Conservation (phyloP, 2,113 vertebrate genomes). For the Acanthisitta chloris region DNA sequence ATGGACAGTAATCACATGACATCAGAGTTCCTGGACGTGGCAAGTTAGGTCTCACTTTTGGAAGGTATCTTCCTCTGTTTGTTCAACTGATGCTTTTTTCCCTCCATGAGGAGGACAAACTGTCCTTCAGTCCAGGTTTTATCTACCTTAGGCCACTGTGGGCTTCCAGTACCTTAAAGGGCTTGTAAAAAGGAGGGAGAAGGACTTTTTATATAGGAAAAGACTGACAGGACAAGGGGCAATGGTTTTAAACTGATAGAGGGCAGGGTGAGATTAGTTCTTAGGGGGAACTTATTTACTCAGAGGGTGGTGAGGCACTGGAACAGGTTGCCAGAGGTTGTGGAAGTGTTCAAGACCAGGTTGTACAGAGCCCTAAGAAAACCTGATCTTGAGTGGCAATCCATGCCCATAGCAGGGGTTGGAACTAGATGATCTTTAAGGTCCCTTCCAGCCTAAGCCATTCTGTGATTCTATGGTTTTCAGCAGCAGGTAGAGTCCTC, state of each 20-base stretch:
- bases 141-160: neutral
- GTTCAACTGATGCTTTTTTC: neutral
- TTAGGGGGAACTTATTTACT: neutral
- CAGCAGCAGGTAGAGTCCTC: neutral
- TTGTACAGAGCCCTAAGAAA: neutral
- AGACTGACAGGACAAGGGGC: neutral
- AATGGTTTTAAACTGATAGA: neutral
- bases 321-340: neutral
- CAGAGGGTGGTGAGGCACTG: rapidly evolving
- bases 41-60: neutral
- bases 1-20: neutral
- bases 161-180: neutral
- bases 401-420: too few relatives aligned
- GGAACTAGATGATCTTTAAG: too few relatives aligned
- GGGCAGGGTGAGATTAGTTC: neutral
- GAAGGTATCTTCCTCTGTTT: neutral
- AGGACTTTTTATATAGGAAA: neutral
- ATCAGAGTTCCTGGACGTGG: neutral
- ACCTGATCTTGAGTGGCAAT: neutral
- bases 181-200: neutral
- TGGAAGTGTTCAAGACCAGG: neutral
- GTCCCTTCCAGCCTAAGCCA: too few relatives aligned
- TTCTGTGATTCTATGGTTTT: too few relatives aligned
- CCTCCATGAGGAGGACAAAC: neutral
- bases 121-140: neutral